These are phyloP conservation scores for Anseranas semipalmata DNA, from an alignment of 2,113 vertebrate species.

Conservation along the genomic window DNA sequence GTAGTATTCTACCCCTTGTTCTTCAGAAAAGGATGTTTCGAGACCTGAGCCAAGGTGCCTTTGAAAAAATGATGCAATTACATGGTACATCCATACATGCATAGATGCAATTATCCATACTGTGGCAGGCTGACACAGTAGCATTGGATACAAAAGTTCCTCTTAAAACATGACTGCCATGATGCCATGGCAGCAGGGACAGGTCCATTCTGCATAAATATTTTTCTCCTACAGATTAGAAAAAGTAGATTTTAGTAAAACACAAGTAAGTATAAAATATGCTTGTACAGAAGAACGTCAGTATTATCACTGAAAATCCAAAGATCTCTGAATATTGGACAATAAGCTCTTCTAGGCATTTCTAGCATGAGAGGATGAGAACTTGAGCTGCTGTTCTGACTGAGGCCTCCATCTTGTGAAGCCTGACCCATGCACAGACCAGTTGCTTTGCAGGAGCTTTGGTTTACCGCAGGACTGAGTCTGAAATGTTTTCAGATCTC, in stretches of 20 bases:
- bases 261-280: not conserved
- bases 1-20: not conserved
- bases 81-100: fast-evolving
- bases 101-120: not conserved
- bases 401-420: fast-evolving
- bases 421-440: fast-evolving
- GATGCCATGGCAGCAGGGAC: not conserved
- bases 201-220: fast-evolving
- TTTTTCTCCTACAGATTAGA: not conserved
- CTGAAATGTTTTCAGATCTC: not conserved
- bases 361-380: not conserved
- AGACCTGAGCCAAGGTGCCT: not conserved
- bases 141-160: not conserved
- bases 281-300: not conserved
- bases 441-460: not conserved
- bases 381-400: not conserved
- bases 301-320: not conserved
- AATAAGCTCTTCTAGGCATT: not conserved
- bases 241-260: not conserved
- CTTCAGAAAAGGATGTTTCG: not conserved
- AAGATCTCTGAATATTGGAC: not conserved
- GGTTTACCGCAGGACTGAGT: not conserved
- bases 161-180: not conserved
- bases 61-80: not conserved
- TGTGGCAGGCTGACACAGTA: fast-evolving